These are phyloP conservation scores for Stictocephala bisonia DNA, from an alignment of 2,888 invertebrate species.

Conservation along the genomic window DNA sequence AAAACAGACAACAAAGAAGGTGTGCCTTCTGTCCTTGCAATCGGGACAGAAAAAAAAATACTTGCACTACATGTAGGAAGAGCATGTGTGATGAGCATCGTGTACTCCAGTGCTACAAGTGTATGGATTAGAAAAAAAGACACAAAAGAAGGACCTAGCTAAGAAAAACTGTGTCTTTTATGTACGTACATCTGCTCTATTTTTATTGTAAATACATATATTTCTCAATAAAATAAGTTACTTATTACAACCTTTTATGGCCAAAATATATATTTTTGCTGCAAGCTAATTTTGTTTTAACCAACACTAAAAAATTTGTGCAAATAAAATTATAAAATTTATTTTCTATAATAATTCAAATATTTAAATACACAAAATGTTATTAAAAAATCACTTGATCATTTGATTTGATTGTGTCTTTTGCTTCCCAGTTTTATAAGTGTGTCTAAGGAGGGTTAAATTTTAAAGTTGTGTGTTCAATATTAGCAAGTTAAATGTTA, in stretches of 20 bases:
- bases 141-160: too few relatives aligned
- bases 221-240: not conserved
- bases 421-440: too few relatives aligned
- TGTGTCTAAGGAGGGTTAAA: too few relatives aligned
- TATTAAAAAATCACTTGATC: too few relatives aligned
- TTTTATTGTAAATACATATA: not conserved
- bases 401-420: too few relatives aligned
- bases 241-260: not conserved
- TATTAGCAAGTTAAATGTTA: too few relatives aligned
- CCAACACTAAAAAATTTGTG: not conserved
- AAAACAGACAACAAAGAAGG: slow-evolving; percentile 14
- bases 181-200: not conserved
- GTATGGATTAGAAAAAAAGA: not conserved
- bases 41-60: slow-evolving; percentile 15
- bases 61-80: slow-evolving; percentile 6
- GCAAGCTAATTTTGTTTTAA: not conserved
- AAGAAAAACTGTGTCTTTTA: not conserved
- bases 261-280: not conserved
- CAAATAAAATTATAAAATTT: not conserved
- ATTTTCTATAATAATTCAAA: not conserved
- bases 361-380: too few relatives aligned
- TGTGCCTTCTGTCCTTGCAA: slow-evolving; percentile 28
- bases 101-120: slow-evolving; percentile 16
- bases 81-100: slow-evolving; percentile 18
- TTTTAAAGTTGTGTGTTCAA: too few relatives aligned